Percentiles rank a stretch among this genome's conserved stretches.
These are phyloP conservation scores for Habroteleia sp. DNA, from an alignment of 2,888 invertebrate genomes.

Conservation along the genomic window DNA sequence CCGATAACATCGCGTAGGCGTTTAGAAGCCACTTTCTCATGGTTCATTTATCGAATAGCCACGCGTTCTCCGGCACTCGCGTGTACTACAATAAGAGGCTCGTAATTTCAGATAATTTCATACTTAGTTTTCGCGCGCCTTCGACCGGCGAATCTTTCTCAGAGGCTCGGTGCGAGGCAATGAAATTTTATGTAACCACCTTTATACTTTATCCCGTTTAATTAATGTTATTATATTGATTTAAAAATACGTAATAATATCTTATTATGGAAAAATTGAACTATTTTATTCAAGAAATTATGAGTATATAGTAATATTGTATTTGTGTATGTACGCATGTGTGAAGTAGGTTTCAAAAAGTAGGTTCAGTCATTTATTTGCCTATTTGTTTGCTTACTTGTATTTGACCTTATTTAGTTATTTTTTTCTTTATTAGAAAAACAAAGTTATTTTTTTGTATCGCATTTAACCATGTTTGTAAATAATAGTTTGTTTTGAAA, in stretches of 20 bases:
- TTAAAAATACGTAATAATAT: conserved; percentile 78
- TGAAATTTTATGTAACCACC: conserved; percentile 10
- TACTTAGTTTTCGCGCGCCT: conserved; percentile 27
- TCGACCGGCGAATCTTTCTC: conserved; percentile 5
- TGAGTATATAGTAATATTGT: no score
- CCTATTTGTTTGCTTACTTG: no score
- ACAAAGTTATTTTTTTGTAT: no score
- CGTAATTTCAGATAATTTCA: conserved; percentile 48
- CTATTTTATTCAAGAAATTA: no score
- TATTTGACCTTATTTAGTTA: no score
- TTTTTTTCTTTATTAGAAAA: no score
- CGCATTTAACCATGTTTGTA: no score
- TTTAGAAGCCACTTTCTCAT: conserved; percentile 59
- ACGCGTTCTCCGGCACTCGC: conserved; percentile 35
- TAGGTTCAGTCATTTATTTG: no score
- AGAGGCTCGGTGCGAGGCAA: not conserved
- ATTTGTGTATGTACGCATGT: no score
- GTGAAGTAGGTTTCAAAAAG: no score
- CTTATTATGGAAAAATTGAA: conserved; percentile 83
- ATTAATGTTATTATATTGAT: conserved; percentile 65
- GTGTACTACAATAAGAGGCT: conserved; percentile 34
- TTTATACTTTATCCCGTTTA: conserved; percentile 1
- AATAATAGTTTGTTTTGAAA: no score
- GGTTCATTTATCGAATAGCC: conserved; percentile 41
- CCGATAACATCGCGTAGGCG: conserved; percentile 58